Conservation (phyloP, 2,888 invertebrate genomes). For the Arenicola marina region DNA sequence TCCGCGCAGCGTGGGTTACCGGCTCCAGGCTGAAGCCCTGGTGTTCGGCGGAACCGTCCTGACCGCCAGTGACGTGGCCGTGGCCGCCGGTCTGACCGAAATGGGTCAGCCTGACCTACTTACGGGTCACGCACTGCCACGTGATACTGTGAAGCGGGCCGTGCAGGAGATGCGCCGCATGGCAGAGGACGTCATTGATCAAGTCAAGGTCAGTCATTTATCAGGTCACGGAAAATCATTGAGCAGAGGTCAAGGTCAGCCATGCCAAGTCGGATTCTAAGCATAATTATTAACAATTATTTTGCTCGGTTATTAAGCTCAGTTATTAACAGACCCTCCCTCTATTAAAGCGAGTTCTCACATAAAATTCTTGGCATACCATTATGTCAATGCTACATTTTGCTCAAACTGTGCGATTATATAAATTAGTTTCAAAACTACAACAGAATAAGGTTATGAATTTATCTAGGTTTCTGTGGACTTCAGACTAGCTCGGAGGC, state of each 20-base stretch:
- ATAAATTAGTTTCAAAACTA: not conserved
- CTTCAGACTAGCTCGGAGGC: conserved; percentile 36
- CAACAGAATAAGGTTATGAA: no score
- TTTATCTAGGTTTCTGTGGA: no score
- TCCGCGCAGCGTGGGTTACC: conserved; percentile 53
- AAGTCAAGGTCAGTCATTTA: conserved; percentile 39
- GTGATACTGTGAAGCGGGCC: conserved; percentile 31
- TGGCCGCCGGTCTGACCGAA: conserved; percentile 41
- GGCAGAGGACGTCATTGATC: conserved; percentile 44
- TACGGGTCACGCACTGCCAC: conserved; percentile 20
- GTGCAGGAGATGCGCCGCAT: conserved; percentile 38
- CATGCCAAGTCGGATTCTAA: no score
- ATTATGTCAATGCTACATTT: not conserved
- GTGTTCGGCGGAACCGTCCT: conserved; percentile 41
- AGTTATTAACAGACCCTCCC: no score
- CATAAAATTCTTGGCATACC: no score
- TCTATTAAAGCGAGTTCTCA: no score
- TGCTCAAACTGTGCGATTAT: not conserved
- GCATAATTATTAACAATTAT: no score
- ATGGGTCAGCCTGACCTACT: conserved; percentile 38
- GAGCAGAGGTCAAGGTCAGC: no score
- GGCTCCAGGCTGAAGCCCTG: conserved; percentile 40
- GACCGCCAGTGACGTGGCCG: conserved; percentile 54
- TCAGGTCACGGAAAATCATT: no score
- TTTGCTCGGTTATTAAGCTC: no score